Evolutionary conservation across 2,888 invertebrate species (phyloP), one percentile per base, ranked within the genome.

Genomic region (Serrognathus titanus): DNA sequence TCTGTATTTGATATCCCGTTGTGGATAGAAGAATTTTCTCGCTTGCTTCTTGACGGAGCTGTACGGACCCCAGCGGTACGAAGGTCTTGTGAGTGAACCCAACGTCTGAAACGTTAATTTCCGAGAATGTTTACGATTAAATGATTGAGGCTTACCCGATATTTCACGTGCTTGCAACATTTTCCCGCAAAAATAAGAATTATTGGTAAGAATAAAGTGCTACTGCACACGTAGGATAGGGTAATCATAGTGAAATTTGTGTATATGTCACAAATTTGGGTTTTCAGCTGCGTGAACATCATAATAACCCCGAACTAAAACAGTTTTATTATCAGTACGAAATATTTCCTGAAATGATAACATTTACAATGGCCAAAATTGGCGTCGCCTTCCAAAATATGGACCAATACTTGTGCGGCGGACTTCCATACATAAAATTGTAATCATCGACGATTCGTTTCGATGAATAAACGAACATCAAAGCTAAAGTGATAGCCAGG

Each of bases 111-210:
- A 46, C 16, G 2, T 9, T 9, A 10, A 11, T 5, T 13, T 35
- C 3, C 36, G 31, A 31, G n/a, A 4, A 10, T 3, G n/a, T 24
- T 24, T 35, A 2, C 9, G 8, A 16, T n/a, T 3, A 2, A 49
- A 8, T 7, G 37, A 10, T 11, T 38, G 9, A 51, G 39, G 20
- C 50, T 51, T 57, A 60, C 63, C 36, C 59, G 55, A 37, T 55
- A 51, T 53, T 61, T 63, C 12, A 61, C 54, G 16, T 61, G 60
- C 8, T 36, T 55, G 16, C 60, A 57, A 48, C 61, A 63, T 48
- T 59, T 61, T 11, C 51, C 55, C n/a, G 57, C 20, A 37, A 63
- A 59, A 11, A 55, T 51, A 7, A 51, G 39, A 40, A 57, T 49
- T 35, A 63, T 49, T 9, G 63, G 63, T 12, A 52, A 38, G n/a